A percentile compares a stretch with the other conserved stretches of the same genome.
These are phyloP conservation scores for Pyxicephalus adspersus DNA, from an alignment of 2,113 vertebrate species.

Conservation along the genomic window DNA sequence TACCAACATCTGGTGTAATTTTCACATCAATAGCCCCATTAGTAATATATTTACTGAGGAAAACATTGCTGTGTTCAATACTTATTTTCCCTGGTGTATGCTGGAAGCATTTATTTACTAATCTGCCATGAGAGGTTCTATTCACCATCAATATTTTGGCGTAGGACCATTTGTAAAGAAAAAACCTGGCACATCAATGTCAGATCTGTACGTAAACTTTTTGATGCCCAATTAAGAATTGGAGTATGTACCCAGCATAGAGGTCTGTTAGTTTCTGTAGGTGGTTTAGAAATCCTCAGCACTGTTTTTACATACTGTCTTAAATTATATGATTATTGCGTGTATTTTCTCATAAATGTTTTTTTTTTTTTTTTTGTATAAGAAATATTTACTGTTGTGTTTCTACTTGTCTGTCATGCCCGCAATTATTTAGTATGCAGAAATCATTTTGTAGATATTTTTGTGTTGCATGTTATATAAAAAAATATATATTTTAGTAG, in stretches of 20 bases:
- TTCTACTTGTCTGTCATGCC: not conserved
- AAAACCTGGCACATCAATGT: not conserved
- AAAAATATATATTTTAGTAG: slow-evolving; percentile 26
- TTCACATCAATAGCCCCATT: too few relatives aligned
- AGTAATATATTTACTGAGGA: too few relatives aligned
- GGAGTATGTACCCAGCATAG: not conserved
- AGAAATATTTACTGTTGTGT: slow-evolving; percentile 11
- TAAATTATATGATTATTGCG: slow-evolving; percentile 42
- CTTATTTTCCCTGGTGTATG: too few relatives aligned
- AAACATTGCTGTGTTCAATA: too few relatives aligned
- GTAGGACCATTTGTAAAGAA: not conserved
- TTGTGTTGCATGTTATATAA: slow-evolving; percentile 40
- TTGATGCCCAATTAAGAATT: not conserved
- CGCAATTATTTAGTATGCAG: not conserved
- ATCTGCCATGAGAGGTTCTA: not conserved
- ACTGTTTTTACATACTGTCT: slow-evolving; percentile 31
- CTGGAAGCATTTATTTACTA: too few relatives aligned
- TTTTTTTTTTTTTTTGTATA: slow-evolving; percentile 43
- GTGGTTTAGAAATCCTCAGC: not conserved
- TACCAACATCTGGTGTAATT: too few relatives aligned
- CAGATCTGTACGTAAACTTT: slow-evolving; percentile 1
- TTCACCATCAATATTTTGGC: not conserved
- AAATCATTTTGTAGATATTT: slow-evolving; percentile 33
- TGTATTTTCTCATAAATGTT: slow-evolving; percentile 46
- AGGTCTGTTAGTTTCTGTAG: not conserved